Base-by-base conservation (phyloP, 2,888 invertebrate genomes). In the Trachelus tabidus region DNA sequence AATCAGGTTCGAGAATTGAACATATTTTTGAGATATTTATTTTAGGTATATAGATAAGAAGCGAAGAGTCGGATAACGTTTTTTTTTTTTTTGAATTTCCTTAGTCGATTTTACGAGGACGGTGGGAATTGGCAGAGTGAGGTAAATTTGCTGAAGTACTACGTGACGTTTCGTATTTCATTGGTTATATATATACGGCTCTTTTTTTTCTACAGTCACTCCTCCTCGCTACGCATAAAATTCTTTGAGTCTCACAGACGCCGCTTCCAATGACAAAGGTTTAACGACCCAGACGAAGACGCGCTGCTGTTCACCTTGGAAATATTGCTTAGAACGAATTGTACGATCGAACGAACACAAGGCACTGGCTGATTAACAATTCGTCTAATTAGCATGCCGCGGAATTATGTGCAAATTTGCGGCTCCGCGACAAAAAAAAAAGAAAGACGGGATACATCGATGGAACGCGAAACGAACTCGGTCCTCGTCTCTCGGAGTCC, bases 381-480 rank as follows among this genome's bases (percentile, higher is more conserved):
- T 82, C 79, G 68, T 79, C 79, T 79, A 83, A 84, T 85, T 82
- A 82, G 77, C 81, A 82, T 84, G 79, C 82, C 79, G 78, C 74
- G 75, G 82, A 84, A 83, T 82, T 82, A 82, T 84, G 80, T 82
- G 79, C 77, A 81, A 82, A 82, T 81, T 79, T 78, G 75, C 73
- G 76, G 77, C 71, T 75, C 12, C 71, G 3, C 23, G 71, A 30
- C 77, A 81, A 80, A 81, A 80, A 1, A 31, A 81, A 80, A 77
- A 80, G 79, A 77, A 77, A 56, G 56, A 33, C 11, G 33, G 4
- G 33, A 30, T n/a, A 30, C 71, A 15, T 69, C 12, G 71, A 69
- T 1, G 79, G 77, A 31, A 79, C 76, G 71, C 79, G 73, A 80
- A 76, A 2, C 73, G 77, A 77, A 75, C 78, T 76, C 37, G 34